Percentiles rank a stretch among this genome's conserved stretches.
Evolutionary conservation across 2,888 invertebrate species (phyloP).

Genomic region (Lottia scabra): DNA sequence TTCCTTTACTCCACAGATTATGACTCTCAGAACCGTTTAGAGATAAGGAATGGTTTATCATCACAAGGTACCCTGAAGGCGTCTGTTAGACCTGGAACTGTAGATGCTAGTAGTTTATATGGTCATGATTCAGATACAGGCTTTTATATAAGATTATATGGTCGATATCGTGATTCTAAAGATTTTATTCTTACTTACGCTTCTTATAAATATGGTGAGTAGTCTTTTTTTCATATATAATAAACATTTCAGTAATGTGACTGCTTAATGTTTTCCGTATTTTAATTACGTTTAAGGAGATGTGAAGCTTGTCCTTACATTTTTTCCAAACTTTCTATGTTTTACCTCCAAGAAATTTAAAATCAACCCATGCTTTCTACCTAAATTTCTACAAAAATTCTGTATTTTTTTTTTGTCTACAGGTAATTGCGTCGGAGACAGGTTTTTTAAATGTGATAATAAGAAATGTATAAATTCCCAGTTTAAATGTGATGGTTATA

Average conservation of each 20-base stretch:
- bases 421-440: conserved; percentile 11
- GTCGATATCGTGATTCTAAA: conserved; percentile 25
- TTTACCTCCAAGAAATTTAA: too few species aligned
- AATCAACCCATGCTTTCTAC: too few species aligned
- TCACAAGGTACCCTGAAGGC: conserved; percentile 29
- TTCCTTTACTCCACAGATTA: neutral
- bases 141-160: conserved; percentile 42
- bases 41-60: conserved; percentile 36
- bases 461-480: conserved; percentile 37
- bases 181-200: conserved; percentile 35
- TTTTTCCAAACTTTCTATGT: too few species aligned
- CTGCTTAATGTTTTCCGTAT: too few species aligned
- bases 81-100: conserved; percentile 16
- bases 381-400: too few species aligned
- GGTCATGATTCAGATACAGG: conserved; percentile 24
- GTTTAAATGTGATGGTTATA: conserved; percentile 44
- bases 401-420: neutral
- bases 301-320: too few species aligned
- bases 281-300: too few species aligned
- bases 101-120: conserved; percentile 6
- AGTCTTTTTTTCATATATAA: too few species aligned
- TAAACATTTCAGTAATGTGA: too few species aligned
- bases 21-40: conserved; percentile 16
- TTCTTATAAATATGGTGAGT: conserved; percentile 29
- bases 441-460: conserved; percentile 40